Percentiles rank a stretch among this genome's conserved stretches.
Evolutionary conservation across 2,113 vertebrate species (phyloP).

Genomic region (Equus quagga): DNA sequence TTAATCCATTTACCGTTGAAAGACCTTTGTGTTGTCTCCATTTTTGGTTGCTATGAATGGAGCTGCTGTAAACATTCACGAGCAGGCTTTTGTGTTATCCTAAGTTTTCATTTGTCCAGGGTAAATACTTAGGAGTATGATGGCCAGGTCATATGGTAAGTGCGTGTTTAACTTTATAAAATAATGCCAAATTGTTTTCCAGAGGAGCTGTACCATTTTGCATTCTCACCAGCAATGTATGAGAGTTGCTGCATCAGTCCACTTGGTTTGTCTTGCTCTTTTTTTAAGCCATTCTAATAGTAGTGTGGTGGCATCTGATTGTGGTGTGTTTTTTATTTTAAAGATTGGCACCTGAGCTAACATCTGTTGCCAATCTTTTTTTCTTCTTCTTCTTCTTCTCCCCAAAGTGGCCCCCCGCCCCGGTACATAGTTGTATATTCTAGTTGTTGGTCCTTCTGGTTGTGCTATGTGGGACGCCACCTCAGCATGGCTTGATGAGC

Average conservation of each 20-base stretch:
- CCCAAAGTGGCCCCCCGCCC: too few relatives aligned
- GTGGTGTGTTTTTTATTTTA: background rate
- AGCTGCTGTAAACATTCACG: background rate
- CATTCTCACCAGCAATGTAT: background rate
- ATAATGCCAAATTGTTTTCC: background rate
- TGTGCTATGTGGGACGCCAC: too few relatives aligned
- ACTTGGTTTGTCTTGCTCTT: background rate
- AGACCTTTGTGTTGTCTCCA: background rate
- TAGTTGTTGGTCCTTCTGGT: too few relatives aligned
- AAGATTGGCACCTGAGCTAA: too few relatives aligned
- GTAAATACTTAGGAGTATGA: background rate
- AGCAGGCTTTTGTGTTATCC: background rate
- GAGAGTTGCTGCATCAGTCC: background rate
- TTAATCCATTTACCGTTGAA: background rate
- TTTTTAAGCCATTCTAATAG: background rate
- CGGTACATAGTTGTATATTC: too few relatives aligned
- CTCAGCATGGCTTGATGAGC: too few relatives aligned
- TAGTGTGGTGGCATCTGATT: background rate
- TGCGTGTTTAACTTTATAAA: background rate
- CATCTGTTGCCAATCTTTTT: too few relatives aligned
- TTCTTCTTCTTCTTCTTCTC: too few relatives aligned
- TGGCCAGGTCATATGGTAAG: background rate
- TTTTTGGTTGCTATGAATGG: background rate
- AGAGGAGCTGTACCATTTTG: background rate
- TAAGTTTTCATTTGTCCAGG: conserved; percentile 12